These are phyloP conservation scores for Stichodactyla helianthus DNA, from an alignment of 64 coral and sea anemone species.

Conservation along the genomic window DNA sequence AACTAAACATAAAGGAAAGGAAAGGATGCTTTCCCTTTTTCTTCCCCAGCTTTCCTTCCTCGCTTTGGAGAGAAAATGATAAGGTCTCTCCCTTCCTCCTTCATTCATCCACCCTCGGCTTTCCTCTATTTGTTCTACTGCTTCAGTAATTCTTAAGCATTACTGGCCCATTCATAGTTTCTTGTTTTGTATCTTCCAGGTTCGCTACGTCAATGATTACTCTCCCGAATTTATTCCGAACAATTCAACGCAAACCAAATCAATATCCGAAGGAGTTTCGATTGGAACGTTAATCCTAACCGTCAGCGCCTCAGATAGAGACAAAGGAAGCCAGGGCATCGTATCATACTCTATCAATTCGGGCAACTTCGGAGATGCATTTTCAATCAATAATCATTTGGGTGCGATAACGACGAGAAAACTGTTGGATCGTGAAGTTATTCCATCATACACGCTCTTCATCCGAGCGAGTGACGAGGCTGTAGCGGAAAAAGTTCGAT, in stretches of 20 bases:
- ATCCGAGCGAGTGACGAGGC: conserved; percentile 56
- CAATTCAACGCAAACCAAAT: not conserved
- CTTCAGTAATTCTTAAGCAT: too few relatives aligned
- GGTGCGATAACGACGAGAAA: conserved; percentile 31
- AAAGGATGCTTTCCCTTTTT: too few relatives aligned
- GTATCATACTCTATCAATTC: conserved; percentile 29
- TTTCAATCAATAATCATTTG: conserved; percentile 43
- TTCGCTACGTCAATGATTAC: conserved; percentile 65
- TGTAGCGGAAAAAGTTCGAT: conserved; percentile 55
- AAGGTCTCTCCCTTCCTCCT: too few relatives aligned
- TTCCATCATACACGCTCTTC: conserved; percentile 5
- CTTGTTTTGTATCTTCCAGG: conserved; percentile 19
- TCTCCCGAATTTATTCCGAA: conserved; percentile 41
- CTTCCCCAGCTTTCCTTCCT: too few relatives aligned
- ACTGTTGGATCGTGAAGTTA: conserved; percentile 42
- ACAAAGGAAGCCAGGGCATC: conserved; percentile 54
- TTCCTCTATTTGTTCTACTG: too few relatives aligned
- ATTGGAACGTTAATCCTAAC: conserved; percentile 17
- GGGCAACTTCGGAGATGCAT: conserved; percentile 42
- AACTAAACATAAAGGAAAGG: too few relatives aligned
- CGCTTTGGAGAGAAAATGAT: too few relatives aligned
- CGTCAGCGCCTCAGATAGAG: conserved; percentile 47
- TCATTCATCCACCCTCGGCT: too few relatives aligned
- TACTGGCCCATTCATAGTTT: not conserved
- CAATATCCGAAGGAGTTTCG: conserved; percentile 24